These are phyloP conservation scores for Ardeotis arabs DNA, from an alignment of 2,113 vertebrate species.

Conservation along the genomic window DNA sequence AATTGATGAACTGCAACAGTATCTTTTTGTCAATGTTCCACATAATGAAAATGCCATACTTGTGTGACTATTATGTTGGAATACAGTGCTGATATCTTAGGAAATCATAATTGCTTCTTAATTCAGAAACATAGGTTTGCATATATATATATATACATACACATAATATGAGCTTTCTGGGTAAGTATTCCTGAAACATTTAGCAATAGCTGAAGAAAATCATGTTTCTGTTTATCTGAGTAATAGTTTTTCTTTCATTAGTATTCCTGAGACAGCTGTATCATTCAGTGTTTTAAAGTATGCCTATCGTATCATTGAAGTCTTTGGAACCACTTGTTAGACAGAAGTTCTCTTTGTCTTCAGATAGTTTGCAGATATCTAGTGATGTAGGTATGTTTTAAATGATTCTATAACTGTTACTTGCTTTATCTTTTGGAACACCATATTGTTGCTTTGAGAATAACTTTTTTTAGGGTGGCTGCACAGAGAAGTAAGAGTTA, in stretches of 20 bases:
- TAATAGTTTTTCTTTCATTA: slow-evolving; percentile 67
- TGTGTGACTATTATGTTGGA: slow-evolving; percentile 84
- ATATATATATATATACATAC: slow-evolving; percentile 41
- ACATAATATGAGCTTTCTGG: slow-evolving; percentile 75
- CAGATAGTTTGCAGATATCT: slow-evolving; percentile 63
- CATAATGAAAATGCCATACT: slow-evolving; percentile 83
- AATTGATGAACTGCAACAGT: slow-evolving; percentile 87
- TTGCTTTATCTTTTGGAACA: slow-evolving; percentile 70
- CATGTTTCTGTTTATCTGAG: slow-evolving; percentile 68
- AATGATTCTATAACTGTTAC: slow-evolving; percentile 67
- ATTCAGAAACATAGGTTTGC: slow-evolving; percentile 77
- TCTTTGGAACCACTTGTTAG: slow-evolving; percentile 73
- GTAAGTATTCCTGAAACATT: slow-evolving; percentile 82
- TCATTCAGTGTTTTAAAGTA: slow-evolving; percentile 69
- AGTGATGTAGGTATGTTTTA: slow-evolving; percentile 71
- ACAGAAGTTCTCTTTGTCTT: slow-evolving; percentile 70
- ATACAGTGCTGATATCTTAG: slow-evolving; percentile 83
- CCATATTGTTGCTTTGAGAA: slow-evolving; percentile 70
- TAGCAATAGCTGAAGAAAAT: slow-evolving; percentile 78
- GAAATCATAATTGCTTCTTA: slow-evolving; percentile 76
- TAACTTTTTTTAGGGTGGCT: slow-evolving; percentile 63
- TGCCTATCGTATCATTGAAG: slow-evolving; percentile 73
- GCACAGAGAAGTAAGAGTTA: slow-evolving; percentile 62
- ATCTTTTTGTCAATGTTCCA: slow-evolving; percentile 85
- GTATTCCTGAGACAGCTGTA: slow-evolving; percentile 68